phyloP scores from a whole-genome alignment of 2,113 vertebrate species.

The Tetraodon nigroviridis region DNA sequence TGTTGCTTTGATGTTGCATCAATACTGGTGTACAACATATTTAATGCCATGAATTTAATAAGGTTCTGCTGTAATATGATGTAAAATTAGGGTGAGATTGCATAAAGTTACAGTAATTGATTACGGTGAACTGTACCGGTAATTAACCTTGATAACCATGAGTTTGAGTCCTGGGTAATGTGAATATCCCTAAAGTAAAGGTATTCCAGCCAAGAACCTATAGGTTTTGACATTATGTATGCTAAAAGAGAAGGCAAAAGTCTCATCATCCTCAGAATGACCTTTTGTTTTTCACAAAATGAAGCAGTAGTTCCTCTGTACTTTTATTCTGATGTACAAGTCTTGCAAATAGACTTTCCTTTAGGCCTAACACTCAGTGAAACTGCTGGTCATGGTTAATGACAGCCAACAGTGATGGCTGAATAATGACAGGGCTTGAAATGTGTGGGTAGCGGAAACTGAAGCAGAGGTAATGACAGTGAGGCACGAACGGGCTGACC shows the following conservation, averaged over 20 bases:
- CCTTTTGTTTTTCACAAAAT: neutral
- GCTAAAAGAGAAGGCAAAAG: too few relatives aligned
- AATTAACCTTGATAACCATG: too few relatives aligned
- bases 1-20: conserved; percentile 38
- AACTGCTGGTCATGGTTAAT: conserved; percentile 44
- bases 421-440: conserved; percentile 59
- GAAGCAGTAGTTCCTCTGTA: too few relatives aligned
- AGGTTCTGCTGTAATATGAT: too few relatives aligned
- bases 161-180: too few relatives aligned
- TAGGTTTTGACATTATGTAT: too few relatives aligned
- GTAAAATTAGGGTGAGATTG: too few relatives aligned
- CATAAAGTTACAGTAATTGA: too few relatives aligned
- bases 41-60: neutral
- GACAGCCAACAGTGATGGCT: conserved; percentile 42
- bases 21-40: conserved; percentile 14
- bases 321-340: neutral
- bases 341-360: neutral
- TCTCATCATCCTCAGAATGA: too few relatives aligned
- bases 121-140: too few relatives aligned
- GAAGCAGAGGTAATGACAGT: conserved; percentile 68
- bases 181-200: too few relatives aligned
- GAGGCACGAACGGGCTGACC: conserved; percentile 59
- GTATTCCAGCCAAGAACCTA: too few relatives aligned
- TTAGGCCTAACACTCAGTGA: neutral
- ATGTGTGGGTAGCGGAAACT: conserved; percentile 61